Evolutionary conservation across 2,797 vertebrate species (phyloP), one percentile per base, ranked within the genome.

Genomic region (Peromyscus attwateri): DNA sequence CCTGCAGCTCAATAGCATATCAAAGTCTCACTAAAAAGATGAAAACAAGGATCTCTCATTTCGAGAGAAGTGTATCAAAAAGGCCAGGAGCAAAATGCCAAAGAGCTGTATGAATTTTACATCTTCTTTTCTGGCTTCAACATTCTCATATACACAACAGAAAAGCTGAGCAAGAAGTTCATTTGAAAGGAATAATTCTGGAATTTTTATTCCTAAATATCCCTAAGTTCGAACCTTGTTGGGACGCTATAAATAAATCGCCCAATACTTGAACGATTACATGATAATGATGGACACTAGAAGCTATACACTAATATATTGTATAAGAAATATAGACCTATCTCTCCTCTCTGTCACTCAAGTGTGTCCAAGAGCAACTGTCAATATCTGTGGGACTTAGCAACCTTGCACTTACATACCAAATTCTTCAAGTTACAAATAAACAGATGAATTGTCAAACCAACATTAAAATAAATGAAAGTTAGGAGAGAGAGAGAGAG

Each of bases 101-200:
- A 73, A 95, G 77, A 95, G 12, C 0, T 46, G 4, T 3, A 23
- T 31, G 7, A 27, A 75, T 60, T 95, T 82, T 76, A 73, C 29
- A 12, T 87, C 80, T 85, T 87, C 80, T 85, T 12, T 88, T 52
- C 68, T 71, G 14, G n/a, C n/a, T 90, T 90, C 55, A 94, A n/a
- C 27, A 43, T 25, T 31, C 52, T 88, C 25, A 75, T 46, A n/a
- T 81, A n/a, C 62, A 73, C 92, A 64, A 40, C 37, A 52, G 31
- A 40, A 29, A 94, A 94, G 3, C 27, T 76, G 7, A 83, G 19
- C 19, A 94, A 40, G 49, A 96, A 87, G 77, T 71, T 85, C 62
- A 37, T 66, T 37, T 95, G 64, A 96, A 97, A 92, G 68, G 11
- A 95, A 82, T 13, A 96, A 92, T 87, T 93, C 3, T 21, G 89